A percentile compares a stretch with the other conserved stretches of the same genome.
phyloP scores from a whole-genome alignment of 2,888 invertebrate genomes.

The Lepas anatifera region DNA sequence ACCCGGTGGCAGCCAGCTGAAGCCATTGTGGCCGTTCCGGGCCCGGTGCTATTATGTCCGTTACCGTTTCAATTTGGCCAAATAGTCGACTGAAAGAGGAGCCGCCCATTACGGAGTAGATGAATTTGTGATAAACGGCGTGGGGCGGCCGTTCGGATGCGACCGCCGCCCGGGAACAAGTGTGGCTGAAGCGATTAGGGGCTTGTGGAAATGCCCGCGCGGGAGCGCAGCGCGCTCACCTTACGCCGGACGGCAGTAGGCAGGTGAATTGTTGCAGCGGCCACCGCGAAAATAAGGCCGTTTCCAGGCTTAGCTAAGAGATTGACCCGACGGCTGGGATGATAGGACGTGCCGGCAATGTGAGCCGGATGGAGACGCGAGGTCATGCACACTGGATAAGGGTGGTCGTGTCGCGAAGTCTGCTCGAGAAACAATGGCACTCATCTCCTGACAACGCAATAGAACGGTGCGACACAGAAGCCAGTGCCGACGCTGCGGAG shows the following conservation, averaged over 20 bases:
- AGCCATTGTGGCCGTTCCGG: too few species aligned
- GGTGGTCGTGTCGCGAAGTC: too few species aligned
- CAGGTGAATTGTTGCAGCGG: background rate
- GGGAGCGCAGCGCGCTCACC: background rate
- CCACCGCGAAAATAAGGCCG: background rate
- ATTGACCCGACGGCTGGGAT: background rate
- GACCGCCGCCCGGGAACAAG: background rate
- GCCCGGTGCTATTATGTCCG: slow-evolving; percentile 3
- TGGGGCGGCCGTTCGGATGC: background rate
- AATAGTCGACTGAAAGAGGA: background rate
- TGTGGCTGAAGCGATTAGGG: background rate
- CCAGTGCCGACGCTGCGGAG: too few species aligned
- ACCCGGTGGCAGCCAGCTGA: background rate
- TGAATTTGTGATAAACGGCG: slow-evolving; percentile 12
- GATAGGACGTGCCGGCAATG: too few species aligned
- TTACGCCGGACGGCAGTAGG: background rate
- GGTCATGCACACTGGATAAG: too few species aligned
- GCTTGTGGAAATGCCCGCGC: background rate
- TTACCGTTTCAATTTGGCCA: slow-evolving; percentile 11
- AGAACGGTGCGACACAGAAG: too few species aligned
- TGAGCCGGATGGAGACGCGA: too few species aligned
- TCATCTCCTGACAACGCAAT: too few species aligned
- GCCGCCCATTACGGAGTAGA: background rate
- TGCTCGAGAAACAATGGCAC: too few species aligned
- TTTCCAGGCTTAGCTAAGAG: background rate